Evolutionary conservation across 2,797 vertebrate genomes (phyloP), one percentile per base, ranked within the genome.

Genomic region (Poecile montanus): DNA sequence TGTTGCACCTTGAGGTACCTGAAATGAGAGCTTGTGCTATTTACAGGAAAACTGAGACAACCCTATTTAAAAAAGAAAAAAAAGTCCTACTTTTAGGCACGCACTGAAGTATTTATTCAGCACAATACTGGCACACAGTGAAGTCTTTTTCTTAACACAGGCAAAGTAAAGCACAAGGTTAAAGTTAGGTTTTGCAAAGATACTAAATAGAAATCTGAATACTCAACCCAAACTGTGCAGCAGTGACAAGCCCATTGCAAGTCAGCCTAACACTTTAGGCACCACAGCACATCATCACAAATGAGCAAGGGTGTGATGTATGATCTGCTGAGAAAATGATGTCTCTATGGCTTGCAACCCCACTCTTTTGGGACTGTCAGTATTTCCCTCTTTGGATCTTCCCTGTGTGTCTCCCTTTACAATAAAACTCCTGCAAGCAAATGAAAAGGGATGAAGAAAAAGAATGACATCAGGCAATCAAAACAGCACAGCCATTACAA

Each of bases 21-120:
- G 66, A 75, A 84, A 63, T 63, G 18, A 86, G 29, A 74, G 34
- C 5, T 13, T 48, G 19, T 76, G 15, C 38, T 58, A 23, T 71
- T 81, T 90, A 27, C 10, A 57, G 50, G 47, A 80, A 63, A 63
- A 30, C n/a, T 48, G 80, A 88, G 51, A 34, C 23, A 72, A 51
- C 8, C 5, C 3, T 60, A 34, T 56, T 40, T 23, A 3, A 26
- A 32, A 62, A 16, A 1, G 0, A 1, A 19, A 42, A 65, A 2
- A 0, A 40, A 40, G 38, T 5, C 9, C 23, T 22, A 25, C 48
- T 67, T 91, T n/a, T 25, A 61, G 38, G 25, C 22, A 16, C n/a
- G 13, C 5, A 8, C 18, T 2, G 1, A 80, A 56, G 16, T 44
- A 57, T 50, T 86, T 66, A 79, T 79, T 73, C 34, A 36, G 32